Evolutionary conservation across 1,140 invertebrate species (phyloP).

Genomic region (Drosophila simulans): DNA sequence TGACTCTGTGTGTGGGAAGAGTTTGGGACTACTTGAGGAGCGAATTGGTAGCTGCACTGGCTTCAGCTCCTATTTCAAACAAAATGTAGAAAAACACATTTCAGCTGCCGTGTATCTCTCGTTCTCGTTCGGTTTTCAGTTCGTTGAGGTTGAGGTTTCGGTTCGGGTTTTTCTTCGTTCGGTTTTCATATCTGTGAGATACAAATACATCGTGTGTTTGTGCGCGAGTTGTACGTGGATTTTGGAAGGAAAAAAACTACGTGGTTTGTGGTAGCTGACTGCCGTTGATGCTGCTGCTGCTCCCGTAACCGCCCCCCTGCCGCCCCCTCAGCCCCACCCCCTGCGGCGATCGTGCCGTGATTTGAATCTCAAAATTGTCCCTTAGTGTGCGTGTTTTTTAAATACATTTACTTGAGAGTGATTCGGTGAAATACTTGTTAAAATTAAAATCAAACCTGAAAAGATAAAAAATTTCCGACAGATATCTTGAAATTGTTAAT

Average conservation of each 20-base stretch:
- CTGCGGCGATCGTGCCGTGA: constrained; percentile 39
- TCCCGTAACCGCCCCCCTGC: constrained; percentile 59
- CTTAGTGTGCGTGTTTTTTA: constrained; percentile 33
- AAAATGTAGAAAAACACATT: constrained; percentile 84
- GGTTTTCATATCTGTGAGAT: constrained; percentile 32
- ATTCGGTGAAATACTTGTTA: not conserved
- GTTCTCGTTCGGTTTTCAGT: constrained; percentile 43
- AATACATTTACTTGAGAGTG: constrained; percentile 8
- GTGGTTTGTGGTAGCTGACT: constrained; percentile 78
- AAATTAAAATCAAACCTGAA: not conserved
- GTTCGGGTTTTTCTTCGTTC: constrained; percentile 38
- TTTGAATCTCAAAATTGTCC: constrained; percentile 45
- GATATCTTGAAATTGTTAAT: not conserved
- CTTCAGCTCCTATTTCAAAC: constrained; percentile 85
- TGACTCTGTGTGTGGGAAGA: constrained; percentile 82
- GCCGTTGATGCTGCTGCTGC: constrained; percentile 64
- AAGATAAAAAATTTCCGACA: not conserved
- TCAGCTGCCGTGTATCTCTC: constrained; percentile 79
- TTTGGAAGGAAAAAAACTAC: constrained; percentile 37
- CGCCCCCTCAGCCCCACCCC: constrained; percentile 14
- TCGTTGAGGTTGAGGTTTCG: constrained; percentile 38
- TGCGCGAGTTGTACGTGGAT: constrained; percentile 40
- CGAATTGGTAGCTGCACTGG: constrained; percentile 84
- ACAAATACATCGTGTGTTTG: constrained; percentile 7
- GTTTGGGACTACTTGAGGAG: constrained; percentile 85